Evolutionary conservation across 2,888 invertebrate species (phyloP), one percentile per base, ranked within the genome.

Genomic region (Chrysina gloriosa): DNA sequence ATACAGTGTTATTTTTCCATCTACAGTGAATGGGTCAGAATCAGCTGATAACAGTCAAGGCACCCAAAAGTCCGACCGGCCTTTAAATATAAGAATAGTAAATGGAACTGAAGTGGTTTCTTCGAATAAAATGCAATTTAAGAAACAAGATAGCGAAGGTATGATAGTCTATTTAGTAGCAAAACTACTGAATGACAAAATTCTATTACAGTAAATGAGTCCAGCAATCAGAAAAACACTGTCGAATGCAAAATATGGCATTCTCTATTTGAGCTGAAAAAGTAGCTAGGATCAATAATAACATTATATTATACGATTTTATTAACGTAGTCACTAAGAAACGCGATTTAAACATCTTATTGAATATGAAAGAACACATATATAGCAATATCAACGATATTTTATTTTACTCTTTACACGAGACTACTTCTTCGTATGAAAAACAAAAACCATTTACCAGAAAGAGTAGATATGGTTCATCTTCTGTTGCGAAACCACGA

Each of bases 1-100:
- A 61, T 61, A 11, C 21, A 61, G 58, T 58, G 39, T 61, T 61
- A 16, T 42, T 61, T 61, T 61, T 61, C 58, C 58, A 27, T 61
- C 58, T 42, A 9, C 58, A 61, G 58, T 39, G 25, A 14, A 42
- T 25, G 42, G 42, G 9, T 42, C 58, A 27, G 21, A 27, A 25
- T 27, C 6, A 16, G 19, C 9, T 31, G 16, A 61, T 42, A 61
- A 7, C n/a, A 27, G 45, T 61, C 58, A 14, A 6, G 16, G 39
- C 27, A 14, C 14, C 39, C 39, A 14, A 42, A 42, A 58, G 14
- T n/a, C 58, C 11, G 16, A 6, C 9, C 42, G 27, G 9, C 21
- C 9, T 27, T 29, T 61, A 61, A 29, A 14, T 29, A 56, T 5
- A 23, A n/a, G 4, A 21, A 5, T 11, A 36, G n/a, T 14, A 36